phyloP scores from a whole-genome alignment of 1,140 invertebrate genomes.

The Drosophila repletoides region DNA sequence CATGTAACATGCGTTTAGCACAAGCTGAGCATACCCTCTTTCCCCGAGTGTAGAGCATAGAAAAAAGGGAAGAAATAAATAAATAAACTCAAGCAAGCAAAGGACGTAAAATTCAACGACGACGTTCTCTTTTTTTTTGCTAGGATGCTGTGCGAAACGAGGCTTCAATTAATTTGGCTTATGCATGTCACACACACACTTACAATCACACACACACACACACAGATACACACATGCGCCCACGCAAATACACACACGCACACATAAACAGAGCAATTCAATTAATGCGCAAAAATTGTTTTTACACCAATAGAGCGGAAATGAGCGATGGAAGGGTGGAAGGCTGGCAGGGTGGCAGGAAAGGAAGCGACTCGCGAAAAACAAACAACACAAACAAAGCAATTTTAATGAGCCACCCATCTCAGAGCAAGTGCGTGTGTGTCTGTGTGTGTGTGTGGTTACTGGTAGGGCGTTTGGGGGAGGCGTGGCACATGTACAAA shows the following conservation, averaged over 20 bases:
- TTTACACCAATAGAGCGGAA: slow-evolving; percentile 76
- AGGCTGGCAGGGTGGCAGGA: too few relatives aligned
- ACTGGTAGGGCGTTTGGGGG: neutral
- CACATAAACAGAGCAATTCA: slow-evolving; percentile 53
- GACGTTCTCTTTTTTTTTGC: slow-evolving; percentile 13
- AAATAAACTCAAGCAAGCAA: slow-evolving; percentile 38
- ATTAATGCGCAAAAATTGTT: slow-evolving; percentile 80
- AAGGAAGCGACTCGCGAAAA: slow-evolving; percentile 8
- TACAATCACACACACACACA: slow-evolving; percentile 13
- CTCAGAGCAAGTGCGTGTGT: neutral
- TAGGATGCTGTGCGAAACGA: slow-evolving; percentile 51
- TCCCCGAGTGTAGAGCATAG: too few relatives aligned
- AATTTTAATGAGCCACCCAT: slow-evolving; percentile 60
- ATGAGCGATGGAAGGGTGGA: slow-evolving; percentile 30
- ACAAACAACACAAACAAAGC: slow-evolving; percentile 42
- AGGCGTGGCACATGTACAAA: slow-evolving; percentile 55
- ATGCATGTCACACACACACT: slow-evolving; percentile 62
- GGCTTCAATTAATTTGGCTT: slow-evolving; percentile 77
- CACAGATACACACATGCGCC: slow-evolving; percentile 30
- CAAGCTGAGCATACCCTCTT: too few relatives aligned
- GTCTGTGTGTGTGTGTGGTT: neutral
- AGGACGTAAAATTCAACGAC: slow-evolving; percentile 42
- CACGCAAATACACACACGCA: slow-evolving; percentile 8
- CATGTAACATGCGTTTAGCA: too few relatives aligned
- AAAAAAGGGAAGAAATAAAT: slow-evolving; percentile 40